These are phyloP conservation scores for Hyperopisus bebe DNA, from an alignment of 2,113 vertebrate genomes.

Conservation along the genomic window DNA sequence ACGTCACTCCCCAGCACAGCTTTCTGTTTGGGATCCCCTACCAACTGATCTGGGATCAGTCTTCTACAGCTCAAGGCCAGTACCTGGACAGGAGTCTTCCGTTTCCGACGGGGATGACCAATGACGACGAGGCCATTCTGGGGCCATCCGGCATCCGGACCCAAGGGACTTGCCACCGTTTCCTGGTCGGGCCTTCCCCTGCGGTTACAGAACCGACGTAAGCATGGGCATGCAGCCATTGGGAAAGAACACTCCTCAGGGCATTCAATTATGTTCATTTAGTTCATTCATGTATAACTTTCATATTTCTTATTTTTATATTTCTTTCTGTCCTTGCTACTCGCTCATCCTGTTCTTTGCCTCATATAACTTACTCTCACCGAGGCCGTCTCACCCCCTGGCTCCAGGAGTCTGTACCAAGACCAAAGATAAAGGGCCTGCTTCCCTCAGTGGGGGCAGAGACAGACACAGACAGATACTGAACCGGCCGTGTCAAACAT, in stretches of 20 bases:
- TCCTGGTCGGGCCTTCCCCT: background rate
- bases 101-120: constrained; percentile 49
- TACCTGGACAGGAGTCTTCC: constrained; percentile 58
- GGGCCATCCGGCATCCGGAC: background rate
- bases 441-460: too few species aligned
- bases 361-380: too few species aligned
- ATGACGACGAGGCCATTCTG: constrained; percentile 46
- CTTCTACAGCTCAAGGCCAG: background rate
- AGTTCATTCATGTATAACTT: too few species aligned
- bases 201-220: background rate
- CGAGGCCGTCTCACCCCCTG: too few species aligned
- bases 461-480: too few species aligned
- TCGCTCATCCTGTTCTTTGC: too few species aligned
- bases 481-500: too few species aligned
- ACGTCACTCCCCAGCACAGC: background rate
- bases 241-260: background rate
- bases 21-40: background rate
- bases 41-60: background rate
- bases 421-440: too few species aligned
- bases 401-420: too few species aligned
- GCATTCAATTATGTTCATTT: background rate
- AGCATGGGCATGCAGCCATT: background rate
- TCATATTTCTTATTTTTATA: too few species aligned
- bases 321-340: too few species aligned
- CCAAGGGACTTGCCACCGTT: background rate